Evolutionary conservation across 2,888 invertebrate species (phyloP), one percentile per base, ranked within the genome.

Genomic region (Emmelina monodactyla): DNA sequence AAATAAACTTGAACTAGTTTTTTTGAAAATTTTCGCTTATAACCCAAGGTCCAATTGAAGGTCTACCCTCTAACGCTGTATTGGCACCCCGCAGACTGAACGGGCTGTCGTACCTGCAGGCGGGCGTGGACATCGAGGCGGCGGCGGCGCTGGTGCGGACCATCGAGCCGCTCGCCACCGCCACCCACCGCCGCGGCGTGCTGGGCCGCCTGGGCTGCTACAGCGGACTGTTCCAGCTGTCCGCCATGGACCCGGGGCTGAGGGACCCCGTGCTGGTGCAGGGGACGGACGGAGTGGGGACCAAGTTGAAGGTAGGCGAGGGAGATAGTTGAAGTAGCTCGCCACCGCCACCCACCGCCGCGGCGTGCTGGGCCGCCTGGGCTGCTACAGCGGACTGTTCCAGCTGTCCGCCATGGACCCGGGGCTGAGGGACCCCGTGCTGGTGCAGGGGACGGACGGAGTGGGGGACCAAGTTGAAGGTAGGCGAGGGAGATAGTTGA

Each of bases 391-490:
- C 16, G 97, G 95, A 0, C 81, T 97, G 10, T 96, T 97, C 73
- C 95, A 96, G 55, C 66, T 90, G 11, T 88, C 88, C 35, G 87
- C 87, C 5, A 89, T 89, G 46, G 69, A 75, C 48, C 62, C 72
- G 0, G 51, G 55, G 11, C 87, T 88, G 45, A 83, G 83, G 45
- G 91, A 94, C 60, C 94, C 97, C 0, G 82, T 97, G 13, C 73
- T 99, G 1, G 94, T 97, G 11, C 93, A 96, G 42, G 94, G 95
- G 1, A 94, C 96, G 1, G 97, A 97, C 57, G 98, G 98, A 0
- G 97, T 99, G 28, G 97, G 98, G n/a, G 1, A 95, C 97, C 3
- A 99, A 99, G 70, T 82, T 99, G 1, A 94, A 94, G 83, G 92
- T 94, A 54, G n/a, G n/a, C n/a, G n/a, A n/a, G n/a, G n/a, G n/a